Evolutionary conservation across 1,140 invertebrate species (phyloP).

Genomic region (Macrosteles quadrilineatus): DNA sequence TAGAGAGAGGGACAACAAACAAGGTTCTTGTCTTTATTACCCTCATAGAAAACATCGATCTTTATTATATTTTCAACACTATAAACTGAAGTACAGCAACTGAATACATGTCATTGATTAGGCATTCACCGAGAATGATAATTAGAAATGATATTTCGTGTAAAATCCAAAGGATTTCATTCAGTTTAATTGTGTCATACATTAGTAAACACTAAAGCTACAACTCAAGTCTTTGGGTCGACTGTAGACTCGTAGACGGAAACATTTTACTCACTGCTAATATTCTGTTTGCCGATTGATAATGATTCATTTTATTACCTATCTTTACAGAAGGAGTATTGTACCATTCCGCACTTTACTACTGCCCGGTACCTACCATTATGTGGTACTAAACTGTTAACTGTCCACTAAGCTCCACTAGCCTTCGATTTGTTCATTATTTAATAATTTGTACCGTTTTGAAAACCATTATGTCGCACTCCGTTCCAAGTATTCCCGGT

Average conservation of each 20-base stretch:
- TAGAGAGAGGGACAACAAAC: too few relatives aligned
- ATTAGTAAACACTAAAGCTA: too few relatives aligned
- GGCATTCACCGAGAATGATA: too few relatives aligned
- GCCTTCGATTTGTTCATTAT: slow-evolving; percentile 17
- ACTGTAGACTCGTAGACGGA: not conserved
- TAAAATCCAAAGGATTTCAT: too few relatives aligned
- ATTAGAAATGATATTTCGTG: too few relatives aligned
- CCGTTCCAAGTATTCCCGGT: slow-evolving; percentile 6
- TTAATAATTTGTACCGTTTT: slow-evolving; percentile 8
- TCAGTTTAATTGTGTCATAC: too few relatives aligned
- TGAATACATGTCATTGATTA: too few relatives aligned
- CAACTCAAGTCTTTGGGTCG: too few relatives aligned
- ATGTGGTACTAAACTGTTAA: not conserved
- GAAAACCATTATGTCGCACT: not conserved
- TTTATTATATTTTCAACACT: too few relatives aligned
- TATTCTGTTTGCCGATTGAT: slow-evolving; percentile 18
- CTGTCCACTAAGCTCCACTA: slow-evolving; percentile 11
- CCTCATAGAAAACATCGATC: too few relatives aligned
- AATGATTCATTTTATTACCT: slow-evolving; percentile 17
- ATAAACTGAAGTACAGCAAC: too few relatives aligned
- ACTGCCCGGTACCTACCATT: not conserved
- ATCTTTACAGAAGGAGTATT: slow-evolving; percentile 1
- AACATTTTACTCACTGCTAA: slow-evolving; percentile 10
- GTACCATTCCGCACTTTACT: slow-evolving; percentile 7
- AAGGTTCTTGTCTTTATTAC: too few relatives aligned